Evolutionary conservation across 2,113 vertebrate genomes (phyloP), one percentile per base, ranked within the genome.

Genomic region (Albula glossodonta): DNA sequence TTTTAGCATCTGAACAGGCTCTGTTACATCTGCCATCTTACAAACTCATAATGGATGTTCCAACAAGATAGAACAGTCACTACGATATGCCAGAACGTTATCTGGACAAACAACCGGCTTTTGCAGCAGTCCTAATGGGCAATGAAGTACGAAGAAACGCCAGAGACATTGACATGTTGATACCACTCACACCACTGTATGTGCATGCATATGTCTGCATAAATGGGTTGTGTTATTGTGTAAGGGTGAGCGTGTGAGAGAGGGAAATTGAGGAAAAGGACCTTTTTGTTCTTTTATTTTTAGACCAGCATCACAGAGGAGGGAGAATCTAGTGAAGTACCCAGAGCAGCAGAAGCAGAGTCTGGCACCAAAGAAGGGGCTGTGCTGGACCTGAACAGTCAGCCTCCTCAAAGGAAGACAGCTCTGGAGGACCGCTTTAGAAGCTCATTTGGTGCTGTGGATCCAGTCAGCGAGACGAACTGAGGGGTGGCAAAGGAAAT

Each of bases 71-170:
- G 82, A 83, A 83, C n/a, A 83, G 51, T 60, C 57, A 3, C n/a
- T 83, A 83, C 51, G 81, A 60, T 83, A 83, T 83, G 81, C 25
- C 57, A 25, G 51, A 83, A 56, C 51, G 81, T 11, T 83, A 83
- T 19, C 51, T 83, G 11, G 51, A 83, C 53, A 17, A 1, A 60
- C 53, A 56, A 56, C 53, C 53, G 6, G 12, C 53, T 56, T 7
- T 56, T 56, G 12, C 53, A 2, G 53, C 53, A 56, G 53, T 56
- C 53, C 53, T 56, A 2, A 56, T 56, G 53, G 12, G 53, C 53
- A 56, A 12, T 56, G 5, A 83, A 50, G 11, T 50, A 81, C 49
- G 49, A 81, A 52, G 13, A 51, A 81, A 81, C 13, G 50, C 50
- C 41, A 12, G 51, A 81, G 10, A 81, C n/a, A 81, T 56, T 56